Percentiles rank a stretch among this genome's conserved stretches.
Conservation (phyloP, 2,797 vertebrate species). For the Parauchenoglanis ngamensis region DNA sequence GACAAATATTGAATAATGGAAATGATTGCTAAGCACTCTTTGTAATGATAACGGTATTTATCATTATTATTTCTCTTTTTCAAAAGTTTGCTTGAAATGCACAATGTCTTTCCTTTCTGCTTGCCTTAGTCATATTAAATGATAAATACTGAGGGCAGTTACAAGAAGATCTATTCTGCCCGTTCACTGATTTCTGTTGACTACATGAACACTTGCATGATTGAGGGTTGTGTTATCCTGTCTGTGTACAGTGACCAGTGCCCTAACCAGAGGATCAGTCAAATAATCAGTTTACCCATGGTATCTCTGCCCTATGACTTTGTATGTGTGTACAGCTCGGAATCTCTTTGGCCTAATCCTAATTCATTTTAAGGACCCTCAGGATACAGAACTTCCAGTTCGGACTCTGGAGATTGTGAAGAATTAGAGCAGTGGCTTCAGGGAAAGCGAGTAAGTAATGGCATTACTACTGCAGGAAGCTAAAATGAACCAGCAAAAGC, state of each 20-base stretch:
- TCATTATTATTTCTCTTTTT: neutral
- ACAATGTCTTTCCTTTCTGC: neutral
- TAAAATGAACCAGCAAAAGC: neutral
- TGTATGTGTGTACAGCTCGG: neutral
- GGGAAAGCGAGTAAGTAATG: neutral
- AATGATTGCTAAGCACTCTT: neutral
- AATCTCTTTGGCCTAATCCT: neutral
- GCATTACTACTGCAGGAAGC: neutral
- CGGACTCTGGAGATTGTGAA: neutral
- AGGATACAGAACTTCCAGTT: constrained; percentile 19
- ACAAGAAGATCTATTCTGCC: neutral
- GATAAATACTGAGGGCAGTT: neutral
- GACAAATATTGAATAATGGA: neutral
- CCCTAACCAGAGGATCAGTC: constrained; percentile 19
- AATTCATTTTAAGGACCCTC: constrained; percentile 27
- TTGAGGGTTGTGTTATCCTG: neutral
- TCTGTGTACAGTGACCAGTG: neutral
- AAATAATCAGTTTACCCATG: constrained; percentile 24
- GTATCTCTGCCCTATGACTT: neutral
- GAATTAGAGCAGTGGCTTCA: constrained; percentile 20
- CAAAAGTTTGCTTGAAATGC: neutral
- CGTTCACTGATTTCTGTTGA: constrained; percentile 2
- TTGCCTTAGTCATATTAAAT: neutral
- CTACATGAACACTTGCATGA: neutral
- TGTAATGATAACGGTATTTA: neutral